Evolutionary conservation across 2,888 invertebrate species (phyloP).

Genomic region (Gymnosoma rotundatum): DNA sequence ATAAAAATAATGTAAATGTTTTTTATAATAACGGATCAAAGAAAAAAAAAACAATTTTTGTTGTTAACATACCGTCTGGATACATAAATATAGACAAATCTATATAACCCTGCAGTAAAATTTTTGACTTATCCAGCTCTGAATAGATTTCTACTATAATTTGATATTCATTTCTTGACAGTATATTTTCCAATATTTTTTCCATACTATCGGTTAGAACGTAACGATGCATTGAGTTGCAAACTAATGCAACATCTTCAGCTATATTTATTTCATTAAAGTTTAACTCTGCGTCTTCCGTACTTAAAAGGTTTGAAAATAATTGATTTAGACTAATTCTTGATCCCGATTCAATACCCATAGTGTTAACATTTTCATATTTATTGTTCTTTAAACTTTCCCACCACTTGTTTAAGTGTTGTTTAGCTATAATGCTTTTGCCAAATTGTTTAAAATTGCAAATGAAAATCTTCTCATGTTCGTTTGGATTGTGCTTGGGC

Average conservation of each 20-base stretch:
- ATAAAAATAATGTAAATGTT: background rate
- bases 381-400: conserved; percentile 56
- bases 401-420: conserved; percentile 74
- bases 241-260: conserved; percentile 73
- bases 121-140: conserved; percentile 62
- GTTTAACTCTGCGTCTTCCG: conserved; percentile 71
- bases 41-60: background rate
- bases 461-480: conserved; percentile 67
- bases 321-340: conserved; percentile 55
- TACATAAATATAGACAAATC: conserved; percentile 76
- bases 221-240: conserved; percentile 77
- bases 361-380: conserved; percentile 71
- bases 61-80: conserved; percentile 73
- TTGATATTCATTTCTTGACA: conserved; percentile 72
- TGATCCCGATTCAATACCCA: conserved; percentile 61
- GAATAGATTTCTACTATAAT: conserved; percentile 74
- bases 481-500: conserved; percentile 37
- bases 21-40: background rate
- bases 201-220: conserved; percentile 73
- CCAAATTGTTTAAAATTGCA: conserved; percentile 74
- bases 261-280: conserved; percentile 66
- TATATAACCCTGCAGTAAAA: conserved; percentile 74
- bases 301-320: conserved; percentile 70
- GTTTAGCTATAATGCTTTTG: conserved; percentile 72
- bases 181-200: conserved; percentile 71